Base-by-base conservation (phyloP, 1,140 invertebrate genomes). In the Agraylea sexmaculata region DNA sequence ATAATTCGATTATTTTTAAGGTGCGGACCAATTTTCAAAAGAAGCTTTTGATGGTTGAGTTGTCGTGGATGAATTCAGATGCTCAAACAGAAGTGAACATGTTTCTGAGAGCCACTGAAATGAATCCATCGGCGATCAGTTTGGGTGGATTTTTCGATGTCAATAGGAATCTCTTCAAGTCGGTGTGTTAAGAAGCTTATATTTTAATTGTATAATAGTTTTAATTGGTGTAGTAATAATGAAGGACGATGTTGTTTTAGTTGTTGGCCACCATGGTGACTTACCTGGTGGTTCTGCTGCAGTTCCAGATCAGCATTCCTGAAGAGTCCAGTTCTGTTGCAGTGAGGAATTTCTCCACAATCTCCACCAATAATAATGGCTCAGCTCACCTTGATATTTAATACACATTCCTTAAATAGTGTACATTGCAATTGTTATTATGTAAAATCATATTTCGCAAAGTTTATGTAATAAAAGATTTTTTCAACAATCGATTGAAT, bases 231-330 rank as follows among this genome's bases (percentile, higher is more conserved):
- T 10, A 12, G 30, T 15, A 10, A 31, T 5, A 31, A 7, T 15
- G 6, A 12, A 10, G 10, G 7, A 31, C 30, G 23, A 25, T n/a
- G 23, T 44, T 53, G 48, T 60, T 59, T 38, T 56, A 77, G 64
- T 57, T 79, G 20, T 51, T 78, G 29, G 74, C 75, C 6, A 78
- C 76, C 20, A 79, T 79, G 76, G 76, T 78, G 10, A 79, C 76
- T 0, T 79, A 79, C 55, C 53, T 79, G 27, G 75, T 79, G 4
- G 76, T 79, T 2, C 49, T 79, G 27, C 56, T 79, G 19, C 76
- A 79, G 53, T 79, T 79, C 56, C 76, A 79, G 62, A 79, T 79
- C 27, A 78, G 75, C 48, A 75, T 78, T 45, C 76, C 76, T 5
- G 72, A 71, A 43, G 66, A 68, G 10, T 17, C 36, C 11, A 12